Evolutionary conservation across 2,888 invertebrate species (phyloP), one percentile per base, ranked within the genome.

Genomic region (Cremastinae sp.): DNA sequence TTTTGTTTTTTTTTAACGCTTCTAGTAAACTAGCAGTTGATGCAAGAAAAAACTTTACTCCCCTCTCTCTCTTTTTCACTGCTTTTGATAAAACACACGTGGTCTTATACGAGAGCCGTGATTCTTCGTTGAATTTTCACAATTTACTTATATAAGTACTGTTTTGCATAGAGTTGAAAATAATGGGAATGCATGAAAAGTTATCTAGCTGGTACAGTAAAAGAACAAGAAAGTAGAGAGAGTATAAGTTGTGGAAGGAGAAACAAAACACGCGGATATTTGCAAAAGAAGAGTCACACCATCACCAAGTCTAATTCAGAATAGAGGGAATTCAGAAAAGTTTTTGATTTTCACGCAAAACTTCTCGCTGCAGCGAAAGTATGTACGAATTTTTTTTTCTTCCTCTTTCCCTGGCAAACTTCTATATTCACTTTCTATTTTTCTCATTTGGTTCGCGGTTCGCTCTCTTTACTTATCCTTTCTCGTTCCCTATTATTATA

Each of bases 191-290:
- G 49, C 53, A 75, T 61, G 54, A 53, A 69, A 69, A 47, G 70
- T 59, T 69, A 58, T 2, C 14, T 41, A 14, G 38, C 14, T 41
- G 22, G 38, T 49, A 16, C 14, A 49, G 41, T 45, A 36, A 43
- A 41, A 41, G 43, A 16, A 10, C n/a, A 36, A 34, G 7, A n/a
- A 14, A 14, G 7, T 2, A 10, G 7, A 12, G 28, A 41, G 14
- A 51, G 38, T 28, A 22, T 22, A 22, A 56, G 54, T 2, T 22
- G 20, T 22, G 43, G 77, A 78, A 68, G 69, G 47, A 71, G 56
- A 78, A 75, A 77, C 78, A 79, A 80, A 82, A 80, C 78, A 78
- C 71, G 75, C 56, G 75, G 70, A 74, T 79, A 82, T 82, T 78
- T 78, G 78, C 74, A 79, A 80, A 82, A 79, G 78, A 75, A 77